A percentile compares a stretch with the other conserved stretches of the same genome.
phyloP scores from a whole-genome alignment of 1,140 invertebrate species.

The Riptortus pedestris region DNA sequence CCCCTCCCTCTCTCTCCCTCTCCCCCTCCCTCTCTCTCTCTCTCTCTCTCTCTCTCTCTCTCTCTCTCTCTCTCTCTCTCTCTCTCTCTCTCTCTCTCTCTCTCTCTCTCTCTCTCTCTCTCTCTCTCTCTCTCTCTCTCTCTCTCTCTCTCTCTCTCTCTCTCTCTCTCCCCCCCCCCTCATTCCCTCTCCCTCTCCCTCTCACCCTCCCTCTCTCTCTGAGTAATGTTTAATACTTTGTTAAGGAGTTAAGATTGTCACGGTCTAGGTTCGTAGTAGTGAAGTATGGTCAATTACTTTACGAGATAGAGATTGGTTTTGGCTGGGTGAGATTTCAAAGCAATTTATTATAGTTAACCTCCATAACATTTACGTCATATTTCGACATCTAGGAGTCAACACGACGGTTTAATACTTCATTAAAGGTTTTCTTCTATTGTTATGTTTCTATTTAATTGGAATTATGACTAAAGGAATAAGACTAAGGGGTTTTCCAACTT shows the following conservation, averaged over 20 bases:
- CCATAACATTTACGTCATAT: no score
- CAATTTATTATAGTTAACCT: no score
- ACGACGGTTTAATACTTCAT: no score
- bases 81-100: not conserved
- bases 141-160: conserved; percentile 17
- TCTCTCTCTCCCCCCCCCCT: conserved; percentile 6
- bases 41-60: conserved; percentile 13
- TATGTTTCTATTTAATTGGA: no score
- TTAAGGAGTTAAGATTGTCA: not conserved
- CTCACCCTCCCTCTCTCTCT: not conserved
- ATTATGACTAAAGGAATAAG: no score
- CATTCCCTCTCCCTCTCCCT: not conserved
- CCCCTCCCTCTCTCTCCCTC: not conserved
- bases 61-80: not conserved
- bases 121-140: conserved; percentile 1
- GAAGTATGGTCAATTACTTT: no score
- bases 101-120: not conserved
- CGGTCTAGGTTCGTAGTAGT: no score
- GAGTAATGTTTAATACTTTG: not conserved
- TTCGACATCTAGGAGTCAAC: no score
- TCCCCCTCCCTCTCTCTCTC: not conserved
- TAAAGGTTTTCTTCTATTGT: no score
- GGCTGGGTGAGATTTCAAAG: no score
- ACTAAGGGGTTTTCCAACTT: no score
- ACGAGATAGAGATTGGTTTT: no score